These are phyloP conservation scores for Noctua janthina DNA, from an alignment of 2,888 invertebrate genomes.

Conservation along the genomic window DNA sequence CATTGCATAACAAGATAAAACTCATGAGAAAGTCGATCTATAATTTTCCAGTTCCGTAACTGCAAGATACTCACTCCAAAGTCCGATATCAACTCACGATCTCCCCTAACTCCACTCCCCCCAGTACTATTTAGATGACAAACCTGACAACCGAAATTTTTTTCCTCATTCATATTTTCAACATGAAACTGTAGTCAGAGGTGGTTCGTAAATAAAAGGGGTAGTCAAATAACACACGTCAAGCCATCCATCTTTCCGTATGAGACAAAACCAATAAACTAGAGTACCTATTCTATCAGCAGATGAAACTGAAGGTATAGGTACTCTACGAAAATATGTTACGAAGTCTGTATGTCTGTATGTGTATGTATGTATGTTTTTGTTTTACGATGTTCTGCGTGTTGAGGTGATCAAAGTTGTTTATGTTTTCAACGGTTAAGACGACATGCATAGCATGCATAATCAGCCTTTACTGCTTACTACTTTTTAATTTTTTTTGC, in stretches of 20 bases:
- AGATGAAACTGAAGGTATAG: constrained; percentile 42
- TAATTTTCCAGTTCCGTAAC: not conserved
- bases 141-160: constrained; percentile 5
- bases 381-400: constrained; percentile 3
- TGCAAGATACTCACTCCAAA: not conserved
- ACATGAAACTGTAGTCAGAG: constrained; percentile 23
- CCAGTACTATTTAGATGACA: constrained; percentile 20
- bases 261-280: constrained; percentile 65
- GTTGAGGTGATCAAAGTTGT: constrained; percentile 1
- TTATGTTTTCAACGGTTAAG: not conserved
- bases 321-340: constrained; percentile 35
- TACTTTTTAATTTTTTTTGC: too few relatives aligned
- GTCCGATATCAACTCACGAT: not conserved
- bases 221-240: constrained; percentile 59
- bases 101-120: not conserved
- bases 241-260: constrained; percentile 52
- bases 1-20: not conserved
- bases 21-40: not conserved
- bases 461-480: not conserved
- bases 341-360: not conserved
- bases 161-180: constrained; percentile 31
- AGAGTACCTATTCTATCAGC: constrained; percentile 61
- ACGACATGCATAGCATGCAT: not conserved
- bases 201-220: constrained; percentile 58
- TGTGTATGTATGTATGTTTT: not conserved